Evolutionary conservation across 1,140 invertebrate species (phyloP).

Genomic region (Meloidogyne hapla): DNA sequence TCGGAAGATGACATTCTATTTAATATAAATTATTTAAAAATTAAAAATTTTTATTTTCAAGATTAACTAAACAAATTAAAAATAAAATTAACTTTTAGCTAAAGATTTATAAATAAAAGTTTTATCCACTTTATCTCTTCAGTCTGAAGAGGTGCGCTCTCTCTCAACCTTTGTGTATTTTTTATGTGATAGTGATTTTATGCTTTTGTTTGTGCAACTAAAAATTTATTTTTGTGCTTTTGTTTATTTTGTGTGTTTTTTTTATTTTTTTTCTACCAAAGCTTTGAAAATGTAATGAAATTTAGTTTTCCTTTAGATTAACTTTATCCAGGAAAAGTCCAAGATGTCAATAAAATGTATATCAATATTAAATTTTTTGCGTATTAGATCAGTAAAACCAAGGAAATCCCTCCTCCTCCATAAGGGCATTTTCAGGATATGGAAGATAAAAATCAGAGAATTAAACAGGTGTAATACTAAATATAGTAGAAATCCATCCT

Average conservation of each 20-base stretch:
- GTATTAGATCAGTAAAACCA: too few species aligned
- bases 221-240: slow-evolving; percentile 1
- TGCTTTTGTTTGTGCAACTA: neutral
- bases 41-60: neutral
- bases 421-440: too few species aligned
- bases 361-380: too few species aligned
- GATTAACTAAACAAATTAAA: neutral
- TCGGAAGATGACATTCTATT: neutral
- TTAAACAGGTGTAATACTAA: too few species aligned
- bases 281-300: neutral
- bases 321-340: too few species aligned
- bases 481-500: too few species aligned
- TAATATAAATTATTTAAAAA: neutral
- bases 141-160: neutral
- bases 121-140: neutral
- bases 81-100: neutral
- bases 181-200: neutral
- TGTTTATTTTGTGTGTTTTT: neutral
- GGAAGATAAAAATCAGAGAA: too few species aligned
- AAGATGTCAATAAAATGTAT: too few species aligned
- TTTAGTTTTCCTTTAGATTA: too few species aligned
- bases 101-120: neutral
- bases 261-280: neutral
- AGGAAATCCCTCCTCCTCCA: too few species aligned
- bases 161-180: neutral